Evolutionary conservation across 2,797 vertebrate species (phyloP), one percentile per base, ranked within the genome.

Genomic region (Neoniphon sammara): DNA sequence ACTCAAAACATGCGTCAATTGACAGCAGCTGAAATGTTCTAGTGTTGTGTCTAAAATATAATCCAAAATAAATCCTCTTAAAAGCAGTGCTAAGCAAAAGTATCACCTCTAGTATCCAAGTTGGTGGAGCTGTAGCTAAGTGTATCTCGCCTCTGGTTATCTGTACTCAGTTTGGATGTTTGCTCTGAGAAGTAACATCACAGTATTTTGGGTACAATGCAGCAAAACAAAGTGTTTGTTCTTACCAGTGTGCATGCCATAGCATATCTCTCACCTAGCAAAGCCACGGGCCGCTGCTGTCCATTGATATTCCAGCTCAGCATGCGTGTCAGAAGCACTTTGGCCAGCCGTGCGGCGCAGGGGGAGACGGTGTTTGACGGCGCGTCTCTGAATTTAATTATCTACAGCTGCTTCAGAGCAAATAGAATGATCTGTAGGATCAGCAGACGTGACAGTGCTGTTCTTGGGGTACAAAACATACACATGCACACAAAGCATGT

Each of bases 371-470:
- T 68, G 85, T 89, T 88, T 91, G 92, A 92, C 83, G 70, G 78
- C 72, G 58, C 75, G 77, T 89, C 84, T 91, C 84, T 76, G 82
- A 83, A 92, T 92, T 87, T 91, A 90, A 93, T 93, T 91, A 91
- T 89, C 81, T 85, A 83, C 86, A 85, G 88, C 90, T 91, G 88
- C 86, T 91, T 85, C 75, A 77, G 81, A 89, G 85, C 80, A 89
- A 89, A 92, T 71, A 76, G 81, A 91, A 86, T 86, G 77, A 87
- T 87, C 70, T 70, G 75, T 66, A 52, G 75, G 73, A 84, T 88
- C 78, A 83, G 85, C 76, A 80, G 76, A 88, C 61, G 77, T 85
- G 86, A 88, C 75, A 46, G 54, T 70, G 74, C 74, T 71, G 54
- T 82, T 83, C 70, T 78, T 58, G 6, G 36, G 46, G 18, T 15